Evolutionary conservation across 2,797 vertebrate species (phyloP).

Genomic region (Ciconia nigra): DNA sequence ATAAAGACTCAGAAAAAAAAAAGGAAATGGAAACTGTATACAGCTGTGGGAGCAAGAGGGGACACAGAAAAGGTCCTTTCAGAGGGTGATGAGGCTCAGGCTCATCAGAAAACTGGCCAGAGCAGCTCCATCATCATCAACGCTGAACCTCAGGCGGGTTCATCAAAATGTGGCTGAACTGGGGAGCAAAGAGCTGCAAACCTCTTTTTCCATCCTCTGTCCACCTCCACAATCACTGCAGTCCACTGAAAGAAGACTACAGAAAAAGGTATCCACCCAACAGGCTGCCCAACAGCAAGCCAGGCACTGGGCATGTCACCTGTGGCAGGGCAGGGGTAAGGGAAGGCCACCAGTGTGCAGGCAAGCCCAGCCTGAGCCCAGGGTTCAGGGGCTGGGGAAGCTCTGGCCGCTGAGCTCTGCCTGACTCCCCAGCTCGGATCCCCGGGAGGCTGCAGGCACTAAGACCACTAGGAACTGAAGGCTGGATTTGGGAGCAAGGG

Average conservation of each 20-base stretch:
- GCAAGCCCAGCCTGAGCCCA: neutral
- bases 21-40: neutral
- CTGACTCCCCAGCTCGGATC: neutral
- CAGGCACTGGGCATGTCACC: neutral
- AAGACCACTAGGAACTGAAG: neutral
- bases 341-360: neutral
- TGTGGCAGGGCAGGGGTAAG: neutral
- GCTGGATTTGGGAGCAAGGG: neutral
- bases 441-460: neutral
- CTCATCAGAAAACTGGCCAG: neutral
- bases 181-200: neutral
- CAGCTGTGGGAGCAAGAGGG: neutral
- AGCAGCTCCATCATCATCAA: neutral
- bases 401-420: neutral
- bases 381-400: neutral
- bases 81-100: neutral
- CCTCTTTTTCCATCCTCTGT: neutral
- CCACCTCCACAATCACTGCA: neutral
- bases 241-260: neutral
- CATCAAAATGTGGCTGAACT: neutral
- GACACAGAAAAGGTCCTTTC: neutral
- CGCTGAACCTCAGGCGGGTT: accelerated
- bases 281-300: neutral
- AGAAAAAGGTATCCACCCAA: too few species aligned
- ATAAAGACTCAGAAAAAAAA: neutral